Evolutionary conservation across 2,888 invertebrate genomes (phyloP), one percentile per base, ranked within the genome.

Genomic region (Cylloceria caligata): DNA sequence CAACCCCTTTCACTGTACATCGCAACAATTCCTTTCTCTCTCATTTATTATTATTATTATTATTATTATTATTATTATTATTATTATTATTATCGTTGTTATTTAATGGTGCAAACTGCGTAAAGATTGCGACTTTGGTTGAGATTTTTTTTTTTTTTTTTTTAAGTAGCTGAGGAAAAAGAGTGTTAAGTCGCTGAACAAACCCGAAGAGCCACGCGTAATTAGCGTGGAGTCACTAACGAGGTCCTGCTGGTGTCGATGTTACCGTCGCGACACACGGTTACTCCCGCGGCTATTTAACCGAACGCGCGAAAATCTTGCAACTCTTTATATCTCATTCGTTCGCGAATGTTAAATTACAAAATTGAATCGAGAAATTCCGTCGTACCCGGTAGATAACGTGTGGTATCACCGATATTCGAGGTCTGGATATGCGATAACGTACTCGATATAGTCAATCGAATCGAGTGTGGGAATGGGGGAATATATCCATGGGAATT

Each of bases 191-290:
- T 88, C 85, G 87, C 84, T 88, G 86, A 83, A 90, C 87, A 90
- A 90, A 90, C 88, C 86, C 69, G 80, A 84, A 84, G 85, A 89
- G 88, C 88, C 88, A 87, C 86, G 80, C 84, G 86, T 88, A 90
- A 91, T 91, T 91, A 91, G 87, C 91, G 86, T 80, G 83, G 76
- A 77, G 81, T 83, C 86, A 89, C 91, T 91, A 91, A 91, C 89
- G 86, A 89, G 88, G 86, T 87, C 88, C 89, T 88, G 57, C 71
- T 65, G 67, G 64, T 47, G 42, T 64, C 68, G 52, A 65, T 47
- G 80, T 69, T 45, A 47, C 68, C 47, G 74, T 65, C 67, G 73
- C 45, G 68, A 77, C 68, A 47, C 68, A 47, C 68, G 34, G 39
- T 72, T 42, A 45, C 45, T 67, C 45, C 65, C 57, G 52, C 47